These are phyloP conservation scores for Steinernema hermaphroditum DNA, from an alignment of 2,888 invertebrate genomes.

Conservation along the genomic window DNA sequence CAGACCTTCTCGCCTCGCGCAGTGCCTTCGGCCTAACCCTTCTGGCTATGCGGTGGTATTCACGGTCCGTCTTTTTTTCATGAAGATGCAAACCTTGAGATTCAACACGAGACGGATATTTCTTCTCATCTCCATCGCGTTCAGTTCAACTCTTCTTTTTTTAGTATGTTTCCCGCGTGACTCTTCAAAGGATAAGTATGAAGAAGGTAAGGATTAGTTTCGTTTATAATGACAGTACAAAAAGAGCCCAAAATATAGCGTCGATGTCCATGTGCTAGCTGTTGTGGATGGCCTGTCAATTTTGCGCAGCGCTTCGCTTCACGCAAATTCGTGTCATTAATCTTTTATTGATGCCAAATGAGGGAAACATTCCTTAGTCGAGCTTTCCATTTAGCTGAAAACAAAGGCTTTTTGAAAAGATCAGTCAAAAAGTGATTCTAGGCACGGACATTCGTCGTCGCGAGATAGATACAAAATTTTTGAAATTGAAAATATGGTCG, in stretches of 20 bases:
- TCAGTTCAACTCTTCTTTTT: slow-evolving; percentile 59
- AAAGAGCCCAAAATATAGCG: too few relatives aligned
- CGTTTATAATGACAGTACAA: too few relatives aligned
- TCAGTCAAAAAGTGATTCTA: too few relatives aligned
- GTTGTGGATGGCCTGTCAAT: too few relatives aligned
- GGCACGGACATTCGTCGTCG: too few relatives aligned
- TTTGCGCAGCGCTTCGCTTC: slow-evolving; percentile 12
- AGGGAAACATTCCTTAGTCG: too few relatives aligned
- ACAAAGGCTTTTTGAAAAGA: too few relatives aligned
- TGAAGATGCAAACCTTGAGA: slow-evolving; percentile 52
- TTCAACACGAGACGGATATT: slow-evolving; percentile 62
- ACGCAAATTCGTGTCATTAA: slow-evolving; percentile 25
- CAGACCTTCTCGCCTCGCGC: not conserved
- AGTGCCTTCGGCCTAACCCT: too few relatives aligned
- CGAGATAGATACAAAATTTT: too few relatives aligned
- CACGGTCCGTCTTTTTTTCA: not conserved
- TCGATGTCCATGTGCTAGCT: too few relatives aligned
- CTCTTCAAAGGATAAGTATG: not conserved
- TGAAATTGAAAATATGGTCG: too few relatives aligned
- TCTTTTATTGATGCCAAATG: slow-evolving; percentile 4
- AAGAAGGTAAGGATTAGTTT: slow-evolving; percentile 6
- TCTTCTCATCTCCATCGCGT: slow-evolving; percentile 54
- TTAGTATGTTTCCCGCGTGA: slow-evolving; percentile 39
- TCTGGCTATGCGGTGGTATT: slow-evolving; percentile 15
- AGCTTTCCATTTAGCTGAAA: too few relatives aligned